phyloP scores from a whole-genome alignment of 2,113 vertebrate species.

The Panthera uncia region DNA sequence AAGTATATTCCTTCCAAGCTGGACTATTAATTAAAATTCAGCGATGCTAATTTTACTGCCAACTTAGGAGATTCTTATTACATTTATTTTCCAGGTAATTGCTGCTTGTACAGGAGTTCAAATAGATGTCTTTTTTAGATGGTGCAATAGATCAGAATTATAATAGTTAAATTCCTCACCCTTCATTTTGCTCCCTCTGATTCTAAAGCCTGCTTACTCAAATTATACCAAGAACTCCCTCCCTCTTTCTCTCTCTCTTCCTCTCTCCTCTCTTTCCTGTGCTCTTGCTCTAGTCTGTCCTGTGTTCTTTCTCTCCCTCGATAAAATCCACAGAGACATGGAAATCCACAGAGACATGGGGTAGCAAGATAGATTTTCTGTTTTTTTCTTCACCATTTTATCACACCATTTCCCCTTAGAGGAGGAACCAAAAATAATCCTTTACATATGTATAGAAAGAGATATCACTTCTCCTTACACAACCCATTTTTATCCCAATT shows the following conservation, averaged over 20 bases:
- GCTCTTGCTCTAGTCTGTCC: background rate
- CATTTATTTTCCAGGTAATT: conserved; percentile 82
- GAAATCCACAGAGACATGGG: background rate
- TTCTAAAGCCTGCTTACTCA: conserved; percentile 55
- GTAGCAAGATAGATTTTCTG: conserved; percentile 53
- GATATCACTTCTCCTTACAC: conserved; percentile 1
- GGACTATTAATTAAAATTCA: conserved; percentile 81
- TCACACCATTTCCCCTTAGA: conserved; percentile 35
- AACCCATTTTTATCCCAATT: conserved; percentile 1
- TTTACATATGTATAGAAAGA: conserved; percentile 33
- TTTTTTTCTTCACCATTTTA: conserved; percentile 58
- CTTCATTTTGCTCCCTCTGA: conserved; percentile 62
- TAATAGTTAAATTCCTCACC: conserved; percentile 71
- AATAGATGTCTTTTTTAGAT: conserved; percentile 77
- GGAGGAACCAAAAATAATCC: conserved; percentile 52
- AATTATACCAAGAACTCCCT: conserved; percentile 19
- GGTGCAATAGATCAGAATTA: conserved; percentile 80
- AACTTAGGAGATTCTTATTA: conserved; percentile 77
- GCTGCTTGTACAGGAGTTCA: conserved; percentile 78
- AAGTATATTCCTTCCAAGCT: conserved; percentile 60
- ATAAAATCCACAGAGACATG: background rate
- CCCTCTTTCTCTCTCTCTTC: background rate
- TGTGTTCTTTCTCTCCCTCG: background rate
- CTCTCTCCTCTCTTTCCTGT: background rate
- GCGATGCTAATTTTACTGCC: conserved; percentile 75